Conservation (phyloP, 2,113 vertebrate genomes). For the Pedetes capensis region DNA sequence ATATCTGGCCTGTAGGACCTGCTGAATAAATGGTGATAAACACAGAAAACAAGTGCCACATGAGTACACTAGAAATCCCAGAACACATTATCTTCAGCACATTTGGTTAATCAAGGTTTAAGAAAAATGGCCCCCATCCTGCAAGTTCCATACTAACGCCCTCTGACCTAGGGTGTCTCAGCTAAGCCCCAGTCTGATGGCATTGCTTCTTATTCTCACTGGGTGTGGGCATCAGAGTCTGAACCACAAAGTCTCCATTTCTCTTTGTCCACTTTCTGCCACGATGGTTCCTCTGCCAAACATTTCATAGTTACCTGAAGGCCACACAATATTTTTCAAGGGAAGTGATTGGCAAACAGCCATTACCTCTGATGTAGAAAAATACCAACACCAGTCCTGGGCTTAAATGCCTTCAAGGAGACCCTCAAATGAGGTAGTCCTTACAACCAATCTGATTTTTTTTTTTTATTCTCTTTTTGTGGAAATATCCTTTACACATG, state of each 20-base stretch:
- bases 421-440: conserved; percentile 75
- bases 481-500: conserved; percentile 74
- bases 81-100: neutral
- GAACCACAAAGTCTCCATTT: conserved; percentile 10
- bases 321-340: conserved; percentile 50
- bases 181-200: neutral
- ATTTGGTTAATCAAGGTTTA: neutral
- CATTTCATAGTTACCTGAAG: conserved; percentile 77
- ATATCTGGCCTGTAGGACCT: neutral
- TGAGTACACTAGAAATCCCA: neutral
- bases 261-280: conserved; percentile 53
- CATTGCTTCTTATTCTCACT: neutral
- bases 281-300: conserved; percentile 65
- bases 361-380: conserved; percentile 53
- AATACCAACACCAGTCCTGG: conserved; percentile 48
- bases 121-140: neutral
- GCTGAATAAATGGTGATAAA: neutral
- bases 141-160: neutral
- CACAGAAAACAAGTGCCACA: neutral
- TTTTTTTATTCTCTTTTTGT: conserved; percentile 75
- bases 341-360: conserved; percentile 55
- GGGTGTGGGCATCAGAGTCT: neutral
- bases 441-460: conserved; percentile 76
- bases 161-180: too few species aligned
- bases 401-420: conserved; percentile 73